Evolutionary conservation across 1,140 invertebrate genomes (phyloP).

Genomic region (Notospermus geniculatus): DNA sequence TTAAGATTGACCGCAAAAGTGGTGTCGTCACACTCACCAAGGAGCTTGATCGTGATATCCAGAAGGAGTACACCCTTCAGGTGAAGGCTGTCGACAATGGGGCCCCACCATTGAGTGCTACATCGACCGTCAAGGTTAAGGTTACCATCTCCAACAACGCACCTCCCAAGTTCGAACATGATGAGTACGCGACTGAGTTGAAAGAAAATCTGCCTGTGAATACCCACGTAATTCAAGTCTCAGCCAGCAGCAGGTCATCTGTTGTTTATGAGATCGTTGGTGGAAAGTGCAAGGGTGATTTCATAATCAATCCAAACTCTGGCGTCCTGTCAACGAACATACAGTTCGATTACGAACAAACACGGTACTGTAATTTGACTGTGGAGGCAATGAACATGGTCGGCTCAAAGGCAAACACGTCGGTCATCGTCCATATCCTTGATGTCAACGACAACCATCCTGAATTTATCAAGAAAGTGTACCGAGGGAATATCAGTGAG

Average conservation of each 20-base stretch:
- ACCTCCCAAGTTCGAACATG: constrained; percentile 69
- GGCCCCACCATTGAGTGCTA: constrained; percentile 69
- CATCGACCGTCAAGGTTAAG: constrained; percentile 79
- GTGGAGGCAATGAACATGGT: constrained; percentile 84
- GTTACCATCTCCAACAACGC: constrained; percentile 86
- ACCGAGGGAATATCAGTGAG: constrained; percentile 72
- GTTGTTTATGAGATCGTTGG: constrained; percentile 45
- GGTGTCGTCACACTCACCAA: constrained; percentile 75
- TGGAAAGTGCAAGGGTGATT: constrained; percentile 50
- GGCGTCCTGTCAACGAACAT: constrained; percentile 54
- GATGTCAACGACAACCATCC: constrained; percentile 81
- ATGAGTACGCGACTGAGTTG: constrained; percentile 72
- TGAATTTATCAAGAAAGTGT: constrained; percentile 67
- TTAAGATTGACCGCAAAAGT: constrained; percentile 73
- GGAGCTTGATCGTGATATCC: constrained; percentile 77
- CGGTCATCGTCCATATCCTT: constrained; percentile 55
- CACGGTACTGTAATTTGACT: constrained; percentile 77
- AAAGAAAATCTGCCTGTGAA: constrained; percentile 79
- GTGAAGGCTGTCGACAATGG: constrained; percentile 82
- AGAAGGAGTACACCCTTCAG: constrained; percentile 76
- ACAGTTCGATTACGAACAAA: constrained; percentile 59
- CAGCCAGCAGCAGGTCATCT: constrained; percentile 62
- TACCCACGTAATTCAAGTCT: constrained; percentile 72
- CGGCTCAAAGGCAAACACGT: constrained; percentile 47
- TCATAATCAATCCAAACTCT: constrained; percentile 56